phyloP scores from a whole-genome alignment of 2,797 vertebrate species.

The Otus scops region DNA sequence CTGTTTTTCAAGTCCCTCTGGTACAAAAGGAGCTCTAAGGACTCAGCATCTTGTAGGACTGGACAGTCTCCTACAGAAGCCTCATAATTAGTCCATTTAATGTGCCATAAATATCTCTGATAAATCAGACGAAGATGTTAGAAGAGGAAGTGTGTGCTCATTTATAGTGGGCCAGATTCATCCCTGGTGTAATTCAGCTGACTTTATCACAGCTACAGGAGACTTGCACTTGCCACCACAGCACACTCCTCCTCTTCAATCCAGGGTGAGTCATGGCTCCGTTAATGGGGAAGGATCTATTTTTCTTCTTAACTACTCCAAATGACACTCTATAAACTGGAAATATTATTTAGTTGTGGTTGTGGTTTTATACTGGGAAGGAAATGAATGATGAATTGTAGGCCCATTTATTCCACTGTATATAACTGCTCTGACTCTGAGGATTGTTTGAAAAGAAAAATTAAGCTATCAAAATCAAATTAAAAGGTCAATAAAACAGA shows the following conservation, averaged over 20 bases:
- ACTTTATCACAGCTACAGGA: background rate
- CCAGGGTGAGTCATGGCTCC: slow-evolving; percentile 3
- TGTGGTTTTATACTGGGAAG: slow-evolving; percentile 37
- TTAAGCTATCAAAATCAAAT: slow-evolving; percentile 49
- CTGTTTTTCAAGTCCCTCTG: background rate
- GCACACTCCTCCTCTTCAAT: background rate
- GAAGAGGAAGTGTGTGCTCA: background rate
- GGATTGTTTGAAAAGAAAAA: slow-evolving; percentile 36
- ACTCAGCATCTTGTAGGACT: background rate
- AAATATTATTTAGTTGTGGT: slow-evolving; percentile 49
- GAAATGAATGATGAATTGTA: slow-evolving; percentile 8
- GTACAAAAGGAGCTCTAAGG: background rate
- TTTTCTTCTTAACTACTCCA: slow-evolving; percentile 43
- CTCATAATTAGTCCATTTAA: background rate
- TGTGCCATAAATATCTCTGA: background rate
- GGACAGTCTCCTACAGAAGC: background rate
- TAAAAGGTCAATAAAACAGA: slow-evolving; percentile 54
- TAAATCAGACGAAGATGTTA: background rate
- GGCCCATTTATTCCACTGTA: background rate
- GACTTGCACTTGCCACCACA: background rate
- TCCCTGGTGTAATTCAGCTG: background rate
- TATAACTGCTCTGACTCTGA: background rate
- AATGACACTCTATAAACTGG: slow-evolving; percentile 35
- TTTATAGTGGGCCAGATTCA: background rate
- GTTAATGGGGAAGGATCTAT: slow-evolving; percentile 17